These are phyloP conservation scores for Oligia latruncula DNA, from an alignment of 2,888 invertebrate species.

Conservation along the genomic window DNA sequence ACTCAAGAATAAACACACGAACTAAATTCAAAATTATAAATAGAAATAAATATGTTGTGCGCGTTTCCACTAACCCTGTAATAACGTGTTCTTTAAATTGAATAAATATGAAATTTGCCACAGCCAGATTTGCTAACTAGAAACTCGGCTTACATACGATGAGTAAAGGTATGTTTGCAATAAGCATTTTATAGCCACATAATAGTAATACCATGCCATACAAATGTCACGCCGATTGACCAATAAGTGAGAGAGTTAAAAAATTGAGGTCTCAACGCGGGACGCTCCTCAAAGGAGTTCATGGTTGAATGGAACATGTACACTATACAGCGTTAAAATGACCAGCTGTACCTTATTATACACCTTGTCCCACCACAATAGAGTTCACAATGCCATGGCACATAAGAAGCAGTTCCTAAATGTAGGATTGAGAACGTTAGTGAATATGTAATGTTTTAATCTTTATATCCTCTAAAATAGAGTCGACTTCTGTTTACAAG, in stretches of 20 bases:
- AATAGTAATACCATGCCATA: conserved; percentile 82
- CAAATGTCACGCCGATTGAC: conserved; percentile 88
- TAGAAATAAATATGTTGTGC: conserved; percentile 15
- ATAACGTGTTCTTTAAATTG: conserved; percentile 26
- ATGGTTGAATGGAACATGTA: conserved; percentile 89
- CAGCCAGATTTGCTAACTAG: conserved; percentile 36
- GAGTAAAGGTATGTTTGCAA: conserved; percentile 73
- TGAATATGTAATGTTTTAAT: conserved; percentile 80
- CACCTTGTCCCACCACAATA: conserved; percentile 73
- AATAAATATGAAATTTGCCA: conserved; percentile 31
- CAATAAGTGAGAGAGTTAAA: conserved; percentile 89
- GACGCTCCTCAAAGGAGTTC: conserved; percentile 89
- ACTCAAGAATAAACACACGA: conserved; percentile 11
- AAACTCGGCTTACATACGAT: conserved; percentile 19
- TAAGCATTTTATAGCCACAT: conserved; percentile 75
- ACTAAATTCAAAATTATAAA: conserved; percentile 28
- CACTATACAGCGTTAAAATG: conserved; percentile 81
- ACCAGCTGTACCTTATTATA: conserved; percentile 70
- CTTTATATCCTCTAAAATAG: conserved; percentile 79
- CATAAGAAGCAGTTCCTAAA: conserved; percentile 83
- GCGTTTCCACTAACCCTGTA: conserved; percentile 15
- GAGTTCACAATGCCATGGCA: conserved; percentile 78
- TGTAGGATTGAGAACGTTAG: conserved; percentile 86
- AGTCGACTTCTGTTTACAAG: conserved; percentile 80
- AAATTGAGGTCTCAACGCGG: conserved; percentile 89